A percentile compares a stretch with the other conserved stretches of the same genome.
phyloP scores from a whole-genome alignment of 2,888 invertebrate genomes.

The Hemistola chrysoprasaria region DNA sequence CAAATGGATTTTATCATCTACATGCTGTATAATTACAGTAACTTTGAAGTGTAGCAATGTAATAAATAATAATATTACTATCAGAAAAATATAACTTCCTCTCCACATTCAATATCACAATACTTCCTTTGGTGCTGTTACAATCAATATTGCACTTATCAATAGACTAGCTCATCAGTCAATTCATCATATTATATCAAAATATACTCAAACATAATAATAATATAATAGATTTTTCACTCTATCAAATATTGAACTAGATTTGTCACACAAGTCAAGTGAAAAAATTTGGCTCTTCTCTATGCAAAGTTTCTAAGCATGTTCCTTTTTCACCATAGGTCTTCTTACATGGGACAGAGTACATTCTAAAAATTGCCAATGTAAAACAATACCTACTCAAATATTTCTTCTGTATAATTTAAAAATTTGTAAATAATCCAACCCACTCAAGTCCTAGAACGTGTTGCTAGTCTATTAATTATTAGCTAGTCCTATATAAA shows the following conservation, averaged over 20 bases:
- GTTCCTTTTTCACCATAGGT: no score
- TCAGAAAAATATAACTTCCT: constrained; percentile 38
- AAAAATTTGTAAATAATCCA: no score
- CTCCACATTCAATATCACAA: constrained; percentile 61
- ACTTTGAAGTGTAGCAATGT: constrained; percentile 6
- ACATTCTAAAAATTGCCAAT: no score
- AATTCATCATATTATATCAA: constrained; percentile 29
- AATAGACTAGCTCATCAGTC: constrained; percentile 45
- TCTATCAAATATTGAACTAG: constrained; percentile 2
- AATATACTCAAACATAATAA: constrained; percentile 19
- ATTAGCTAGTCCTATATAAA: no score
- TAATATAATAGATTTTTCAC: constrained; percentile 8
- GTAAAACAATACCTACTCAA: no score
- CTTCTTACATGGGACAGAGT: no score
- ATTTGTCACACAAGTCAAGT: no score
- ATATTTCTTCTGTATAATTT: no score
- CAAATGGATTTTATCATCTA: background rate
- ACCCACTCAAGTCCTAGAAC: no score
- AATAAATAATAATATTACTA: constrained; percentile 18
- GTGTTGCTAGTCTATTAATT: no score
- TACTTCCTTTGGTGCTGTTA: constrained; percentile 58
- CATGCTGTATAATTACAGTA: constrained; percentile 2
- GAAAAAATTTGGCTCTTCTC: no score
- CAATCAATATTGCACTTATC: constrained; percentile 46
- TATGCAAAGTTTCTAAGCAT: no score